Base-by-base conservation (phyloP, 1,140 invertebrate genomes). In the Hetaerina americana region DNA sequence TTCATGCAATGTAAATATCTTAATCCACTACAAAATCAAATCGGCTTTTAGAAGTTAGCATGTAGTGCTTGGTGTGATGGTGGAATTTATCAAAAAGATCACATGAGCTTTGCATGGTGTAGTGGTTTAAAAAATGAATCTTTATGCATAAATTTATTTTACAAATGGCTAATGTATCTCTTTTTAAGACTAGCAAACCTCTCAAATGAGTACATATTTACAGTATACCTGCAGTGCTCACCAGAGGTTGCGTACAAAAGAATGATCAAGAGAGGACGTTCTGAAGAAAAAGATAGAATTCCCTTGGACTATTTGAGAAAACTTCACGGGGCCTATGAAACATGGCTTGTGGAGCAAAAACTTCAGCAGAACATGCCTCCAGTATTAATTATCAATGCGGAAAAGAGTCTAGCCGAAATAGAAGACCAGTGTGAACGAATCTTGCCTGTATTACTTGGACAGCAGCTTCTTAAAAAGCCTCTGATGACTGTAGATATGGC, bases 151-250 rank as follows among this genome's bases (percentile, higher is more conserved):
- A 18, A 57, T 57, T 5, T 40, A 12, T 69, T 24, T 40, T 12
- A 70, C 31, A 5, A 5, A 25, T 70, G 5, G 25, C 15, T 1
- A 68, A 26, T 6, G 26, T 66, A n/a, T n/a, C n/a, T n/a, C n/a
- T n/a, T n/a, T n/a, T n/a, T n/a, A n/a, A n/a, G n/a, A n/a, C n/a
- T n/a, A n/a, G n/a, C n/a, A n/a, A n/a, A n/a, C n/a, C n/a, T n/a
- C n/a, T n/a, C n/a, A 70, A 18, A 18, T 66, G 6, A 12, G 22
- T 27, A 68, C 29, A 26, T 57, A 69, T 1, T 74, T 73, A 22
- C 74, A 77, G 84, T 87, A n/a, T 87, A 87, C 75, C 74, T 87
- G 69, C 79, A 81, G 73, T 82, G 85, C 69, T 78, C 77, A 49
- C 86, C 86, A 5, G 78, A 84, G 73, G 76, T 81, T 24, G 86